These are phyloP conservation scores for Drosophila sproati DNA, from an alignment of 1,140 invertebrate genomes.

Conservation along the genomic window DNA sequence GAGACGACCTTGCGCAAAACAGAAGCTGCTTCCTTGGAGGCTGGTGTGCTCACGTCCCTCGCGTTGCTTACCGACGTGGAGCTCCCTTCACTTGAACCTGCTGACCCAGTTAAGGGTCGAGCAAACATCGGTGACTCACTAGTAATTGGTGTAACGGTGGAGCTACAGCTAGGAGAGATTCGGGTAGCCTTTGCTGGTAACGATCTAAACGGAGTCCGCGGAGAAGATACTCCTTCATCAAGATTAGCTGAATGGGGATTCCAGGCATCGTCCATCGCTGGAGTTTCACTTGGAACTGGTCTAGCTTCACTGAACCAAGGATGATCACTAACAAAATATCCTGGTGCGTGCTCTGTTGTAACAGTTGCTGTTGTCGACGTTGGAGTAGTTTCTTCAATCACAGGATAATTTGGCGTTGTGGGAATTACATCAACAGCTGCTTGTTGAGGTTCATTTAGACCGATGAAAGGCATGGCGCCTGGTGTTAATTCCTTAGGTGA, in stretches of 20 bases:
- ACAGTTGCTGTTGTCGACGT: too few species aligned
- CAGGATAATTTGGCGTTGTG: too few species aligned
- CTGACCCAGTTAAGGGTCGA: neutral
- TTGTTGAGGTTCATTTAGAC: too few species aligned
- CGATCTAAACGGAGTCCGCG: neutral
- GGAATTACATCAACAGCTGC: too few species aligned
- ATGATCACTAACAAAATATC: neutral
- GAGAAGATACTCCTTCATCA: neutral
- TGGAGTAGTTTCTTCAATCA: too few species aligned
- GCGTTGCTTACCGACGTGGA: neutral
- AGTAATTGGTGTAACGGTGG: neutral
- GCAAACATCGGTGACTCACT: neutral
- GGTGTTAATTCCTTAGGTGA: too few species aligned
- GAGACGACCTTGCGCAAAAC: neutral
- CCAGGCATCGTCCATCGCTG: neutral
- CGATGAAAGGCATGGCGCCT: too few species aligned
- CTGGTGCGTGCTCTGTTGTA: too few species aligned
- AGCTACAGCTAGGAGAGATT: neutral
- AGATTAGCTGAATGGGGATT: neutral
- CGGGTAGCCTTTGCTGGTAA: neutral
- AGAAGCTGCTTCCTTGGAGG: neutral
- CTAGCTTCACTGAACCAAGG: neutral
- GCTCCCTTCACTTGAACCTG: neutral
- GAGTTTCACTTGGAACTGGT: neutral
- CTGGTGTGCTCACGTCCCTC: neutral